A percentile compares a stretch with the other conserved stretches of the same genome.
Evolutionary conservation across 2,797 vertebrate species (phyloP).

Genomic region (Atherinosoma microstoma): DNA sequence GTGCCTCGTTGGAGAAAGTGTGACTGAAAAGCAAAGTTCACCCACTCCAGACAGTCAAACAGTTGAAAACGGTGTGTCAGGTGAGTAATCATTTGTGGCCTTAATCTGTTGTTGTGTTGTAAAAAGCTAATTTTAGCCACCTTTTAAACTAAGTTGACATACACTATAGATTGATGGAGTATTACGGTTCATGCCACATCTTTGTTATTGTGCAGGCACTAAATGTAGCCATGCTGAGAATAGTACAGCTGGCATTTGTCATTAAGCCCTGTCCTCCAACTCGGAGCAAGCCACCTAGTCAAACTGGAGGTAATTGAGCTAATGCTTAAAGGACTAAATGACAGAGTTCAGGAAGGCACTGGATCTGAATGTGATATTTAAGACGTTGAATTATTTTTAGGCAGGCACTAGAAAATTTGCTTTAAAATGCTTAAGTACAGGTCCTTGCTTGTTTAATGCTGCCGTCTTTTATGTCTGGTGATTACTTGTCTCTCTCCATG

Average conservation of each 20-base stretch:
- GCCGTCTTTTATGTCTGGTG: neutral
- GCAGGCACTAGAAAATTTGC: neutral
- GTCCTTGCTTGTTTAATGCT: neutral
- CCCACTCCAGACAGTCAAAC: constrained; percentile 57
- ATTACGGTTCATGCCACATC: constrained; percentile 41
- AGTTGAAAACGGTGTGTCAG: constrained; percentile 71
- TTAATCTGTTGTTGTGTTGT: neutral
- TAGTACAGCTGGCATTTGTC: constrained; percentile 78
- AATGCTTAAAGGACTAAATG: constrained; percentile 22
- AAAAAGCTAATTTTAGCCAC: neutral
- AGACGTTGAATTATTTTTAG: neutral
- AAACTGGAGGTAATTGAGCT: constrained; percentile 49
- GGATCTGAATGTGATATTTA: neutral
- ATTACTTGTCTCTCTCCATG: neutral
- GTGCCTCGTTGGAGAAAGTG: constrained; percentile 74
- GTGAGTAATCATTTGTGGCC: constrained; percentile 60
- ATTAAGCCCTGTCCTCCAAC: constrained; percentile 69
- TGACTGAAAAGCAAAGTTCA: constrained; percentile 72
- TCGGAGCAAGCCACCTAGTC: constrained; percentile 48
- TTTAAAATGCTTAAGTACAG: neutral
- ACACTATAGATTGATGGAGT: constrained; percentile 18
- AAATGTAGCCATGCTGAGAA: constrained; percentile 82
- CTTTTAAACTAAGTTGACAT: constrained; percentile 8
- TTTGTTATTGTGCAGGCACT: constrained; percentile 72
- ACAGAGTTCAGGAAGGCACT: neutral